These are phyloP conservation scores for Microcebus jonahi DNA, from an alignment of 2,113 vertebrate species.

Conservation along the genomic window DNA sequence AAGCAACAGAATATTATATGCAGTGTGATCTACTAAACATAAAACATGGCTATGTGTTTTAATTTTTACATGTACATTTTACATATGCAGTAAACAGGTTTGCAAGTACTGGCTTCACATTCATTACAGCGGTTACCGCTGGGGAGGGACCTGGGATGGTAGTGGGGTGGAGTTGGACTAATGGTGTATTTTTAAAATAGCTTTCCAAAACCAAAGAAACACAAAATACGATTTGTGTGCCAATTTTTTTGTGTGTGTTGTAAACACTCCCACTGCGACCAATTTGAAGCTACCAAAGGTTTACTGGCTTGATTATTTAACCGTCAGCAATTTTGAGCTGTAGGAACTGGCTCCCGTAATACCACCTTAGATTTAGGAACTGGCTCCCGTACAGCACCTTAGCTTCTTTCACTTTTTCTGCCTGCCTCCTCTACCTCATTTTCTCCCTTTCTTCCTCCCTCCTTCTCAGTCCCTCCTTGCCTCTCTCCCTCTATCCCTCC, in stretches of 20 bases:
- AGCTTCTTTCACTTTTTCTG: background rate
- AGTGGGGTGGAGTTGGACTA: background rate
- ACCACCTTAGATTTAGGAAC: background rate
- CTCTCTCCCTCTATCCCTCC: background rate
- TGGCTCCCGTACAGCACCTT: too few relatives aligned
- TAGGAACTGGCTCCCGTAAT: background rate
- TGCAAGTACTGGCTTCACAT: background rate
- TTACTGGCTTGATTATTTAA: background rate
- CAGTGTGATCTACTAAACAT: background rate
- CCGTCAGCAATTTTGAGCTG: background rate
- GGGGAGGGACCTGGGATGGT: background rate
- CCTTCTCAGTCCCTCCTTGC: background rate
- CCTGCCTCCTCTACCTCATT: background rate
- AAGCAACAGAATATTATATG: background rate
- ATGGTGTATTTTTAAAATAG: background rate
- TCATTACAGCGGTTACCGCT: background rate
- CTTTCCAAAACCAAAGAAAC: background rate
- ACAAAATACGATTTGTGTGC: background rate
- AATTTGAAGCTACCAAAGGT: background rate
- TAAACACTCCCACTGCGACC: background rate
- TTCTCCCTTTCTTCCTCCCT: background rate
- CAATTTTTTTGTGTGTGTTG: background rate
- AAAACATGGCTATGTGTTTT: background rate
- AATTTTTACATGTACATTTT: background rate
- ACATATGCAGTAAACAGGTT: background rate